These are phyloP conservation scores for Caenorhabditis zanzibari DNA, from an alignment of 2,888 invertebrate genomes.

Conservation along the genomic window DNA sequence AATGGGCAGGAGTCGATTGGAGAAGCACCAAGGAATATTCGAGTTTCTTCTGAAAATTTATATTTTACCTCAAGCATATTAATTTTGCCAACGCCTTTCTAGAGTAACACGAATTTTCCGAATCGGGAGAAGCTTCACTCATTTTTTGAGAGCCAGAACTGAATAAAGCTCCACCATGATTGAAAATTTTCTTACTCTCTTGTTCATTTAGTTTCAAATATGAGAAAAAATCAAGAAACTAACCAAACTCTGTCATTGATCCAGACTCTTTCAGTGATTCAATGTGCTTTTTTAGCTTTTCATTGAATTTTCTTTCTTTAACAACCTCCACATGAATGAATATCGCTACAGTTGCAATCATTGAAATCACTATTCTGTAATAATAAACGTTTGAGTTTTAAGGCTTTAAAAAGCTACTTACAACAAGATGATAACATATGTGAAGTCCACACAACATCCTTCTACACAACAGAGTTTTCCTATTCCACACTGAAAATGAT, in stretches of 20 bases:
- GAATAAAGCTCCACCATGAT: no score
- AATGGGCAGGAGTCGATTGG: constrained; percentile 53
- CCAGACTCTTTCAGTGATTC: constrained; percentile 6
- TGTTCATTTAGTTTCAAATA: no score
- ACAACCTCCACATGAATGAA: constrained; percentile 60
- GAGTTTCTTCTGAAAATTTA: constrained; percentile 50
- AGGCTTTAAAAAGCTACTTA: not conserved
- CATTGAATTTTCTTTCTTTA: constrained; percentile 55
- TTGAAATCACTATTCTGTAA: constrained; percentile 57
- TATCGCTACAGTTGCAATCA: constrained; percentile 54
- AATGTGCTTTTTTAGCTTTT: constrained; percentile 40
- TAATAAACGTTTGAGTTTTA: not conserved
- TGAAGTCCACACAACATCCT: constrained; percentile 52
- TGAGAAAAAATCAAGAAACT: not conserved
- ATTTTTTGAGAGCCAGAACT: no score
- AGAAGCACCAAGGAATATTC: constrained; percentile 45
- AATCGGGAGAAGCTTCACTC: no score
- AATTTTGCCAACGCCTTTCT: no score
- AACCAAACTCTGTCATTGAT: constrained; percentile 12
- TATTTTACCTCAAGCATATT: no score
- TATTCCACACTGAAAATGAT: constrained; percentile 45
- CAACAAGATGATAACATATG: constrained; percentile 46
- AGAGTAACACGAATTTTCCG: no score
- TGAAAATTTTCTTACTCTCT: no score
- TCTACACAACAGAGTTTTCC: constrained; percentile 53